A percentile compares a stretch with the other conserved stretches of the same genome.
phyloP scores from a whole-genome alignment of 2,113 vertebrate species.

The Corythoichthys haematopterus region DNA sequence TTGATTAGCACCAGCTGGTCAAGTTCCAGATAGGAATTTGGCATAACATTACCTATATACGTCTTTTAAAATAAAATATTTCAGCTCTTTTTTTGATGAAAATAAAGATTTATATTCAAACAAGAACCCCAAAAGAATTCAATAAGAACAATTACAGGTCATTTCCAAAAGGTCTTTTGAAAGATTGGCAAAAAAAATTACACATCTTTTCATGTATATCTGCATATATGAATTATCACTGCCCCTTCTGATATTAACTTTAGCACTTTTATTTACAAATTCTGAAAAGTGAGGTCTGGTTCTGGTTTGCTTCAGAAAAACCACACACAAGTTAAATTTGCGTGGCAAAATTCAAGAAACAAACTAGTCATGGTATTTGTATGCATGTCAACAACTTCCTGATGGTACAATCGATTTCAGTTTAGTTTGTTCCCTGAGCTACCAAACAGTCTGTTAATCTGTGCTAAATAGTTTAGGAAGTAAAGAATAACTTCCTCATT shows the following conservation, averaged over 20 bases:
- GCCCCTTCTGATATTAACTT: conserved; percentile 59
- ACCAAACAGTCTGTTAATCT: conserved; percentile 10
- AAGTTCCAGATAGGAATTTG: conserved; percentile 57
- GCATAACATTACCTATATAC: conserved; percentile 50
- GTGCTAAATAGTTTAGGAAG: conserved; percentile 4
- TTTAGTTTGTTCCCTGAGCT: conserved; percentile 71
- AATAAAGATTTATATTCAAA: conserved; percentile 55
- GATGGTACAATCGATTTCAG: conserved; percentile 49
- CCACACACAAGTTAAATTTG: conserved; percentile 4
- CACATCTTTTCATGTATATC: conserved; percentile 24
- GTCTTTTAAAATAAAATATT: conserved; percentile 33
- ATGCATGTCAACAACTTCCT: conserved; percentile 19
- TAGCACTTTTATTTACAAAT: conserved; percentile 49
- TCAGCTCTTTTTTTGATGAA: conserved; percentile 52
- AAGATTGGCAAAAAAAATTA: conserved; percentile 46
- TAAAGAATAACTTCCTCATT: background rate
- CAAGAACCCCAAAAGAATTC: conserved; percentile 34
- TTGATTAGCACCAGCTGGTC: conserved; percentile 75
- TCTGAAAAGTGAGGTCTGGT: conserved; percentile 39
- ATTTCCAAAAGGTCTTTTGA: conserved; percentile 39
- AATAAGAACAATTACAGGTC: conserved; percentile 29
- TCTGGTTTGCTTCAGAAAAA: conserved; percentile 31
- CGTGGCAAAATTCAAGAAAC: conserved; percentile 4
- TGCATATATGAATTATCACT: conserved; percentile 62
- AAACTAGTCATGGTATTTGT: background rate